Evolutionary conservation across 2,797 vertebrate genomes (phyloP).

Genomic region (Potorous gilbertii): DNA sequence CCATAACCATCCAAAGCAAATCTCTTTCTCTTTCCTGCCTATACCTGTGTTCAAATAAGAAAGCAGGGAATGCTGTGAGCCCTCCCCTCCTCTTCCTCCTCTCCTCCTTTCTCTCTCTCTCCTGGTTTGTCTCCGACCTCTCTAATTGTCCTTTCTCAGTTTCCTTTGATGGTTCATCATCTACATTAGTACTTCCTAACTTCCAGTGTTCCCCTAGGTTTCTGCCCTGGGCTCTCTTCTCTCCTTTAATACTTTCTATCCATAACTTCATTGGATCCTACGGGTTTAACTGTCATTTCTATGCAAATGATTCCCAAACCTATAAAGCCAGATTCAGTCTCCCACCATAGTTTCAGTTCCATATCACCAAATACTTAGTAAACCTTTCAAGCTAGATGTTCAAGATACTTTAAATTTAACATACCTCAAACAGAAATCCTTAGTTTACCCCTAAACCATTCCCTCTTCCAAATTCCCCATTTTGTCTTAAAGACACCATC

Average conservation of each 20-base stretch:
- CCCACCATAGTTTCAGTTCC: background rate
- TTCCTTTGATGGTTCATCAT: background rate
- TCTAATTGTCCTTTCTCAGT: background rate
- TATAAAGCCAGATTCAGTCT: background rate
- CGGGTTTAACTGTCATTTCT: background rate
- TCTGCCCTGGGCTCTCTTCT: background rate
- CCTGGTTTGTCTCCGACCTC: background rate
- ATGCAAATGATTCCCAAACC: background rate
- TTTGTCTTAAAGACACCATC: background rate
- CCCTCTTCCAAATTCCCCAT: background rate
- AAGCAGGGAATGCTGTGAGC: background rate
- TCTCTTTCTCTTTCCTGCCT: background rate
- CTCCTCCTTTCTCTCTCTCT: background rate
- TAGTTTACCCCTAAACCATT: background rate
- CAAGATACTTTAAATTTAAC: background rate
- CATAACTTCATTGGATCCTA: background rate
- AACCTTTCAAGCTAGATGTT: background rate
- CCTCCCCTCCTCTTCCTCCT: background rate
- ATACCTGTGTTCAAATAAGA: background rate
- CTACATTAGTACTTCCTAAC: background rate
- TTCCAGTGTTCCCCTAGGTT: background rate
- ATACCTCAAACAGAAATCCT: background rate
- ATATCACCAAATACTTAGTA: background rate
- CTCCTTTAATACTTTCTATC: background rate
- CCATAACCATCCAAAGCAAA: background rate